These are phyloP conservation scores for Drosophila algonquin DNA, from an alignment of 2,888 invertebrate genomes.

Conservation along the genomic window DNA sequence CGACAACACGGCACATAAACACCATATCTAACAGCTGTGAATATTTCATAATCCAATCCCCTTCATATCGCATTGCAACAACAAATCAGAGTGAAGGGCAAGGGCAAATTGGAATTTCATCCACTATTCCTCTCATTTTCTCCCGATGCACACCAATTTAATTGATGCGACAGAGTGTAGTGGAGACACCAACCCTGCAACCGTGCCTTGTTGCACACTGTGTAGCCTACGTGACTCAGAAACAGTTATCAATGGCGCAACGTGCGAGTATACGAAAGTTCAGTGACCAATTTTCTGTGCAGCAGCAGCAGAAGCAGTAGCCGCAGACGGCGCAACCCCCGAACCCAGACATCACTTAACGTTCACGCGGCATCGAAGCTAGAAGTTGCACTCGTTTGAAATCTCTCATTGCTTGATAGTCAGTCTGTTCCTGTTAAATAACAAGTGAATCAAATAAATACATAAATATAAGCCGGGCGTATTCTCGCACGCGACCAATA, in stretches of 20 bases:
- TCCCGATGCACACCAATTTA: background rate
- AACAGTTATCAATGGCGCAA: constrained; percentile 77
- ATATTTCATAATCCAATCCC: background rate
- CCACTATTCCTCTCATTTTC: background rate
- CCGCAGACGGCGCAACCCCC: constrained; percentile 33
- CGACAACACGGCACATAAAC: background rate
- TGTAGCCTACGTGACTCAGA: constrained; percentile 80
- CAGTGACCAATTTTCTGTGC: constrained; percentile 68
- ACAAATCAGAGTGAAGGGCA: background rate
- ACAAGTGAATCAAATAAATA: background rate
- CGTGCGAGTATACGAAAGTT: constrained; percentile 56
- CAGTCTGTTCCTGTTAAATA: background rate
- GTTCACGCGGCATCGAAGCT: constrained; percentile 5
- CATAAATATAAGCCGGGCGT: background rate
- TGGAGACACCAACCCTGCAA: background rate
- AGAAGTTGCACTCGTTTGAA: background rate
- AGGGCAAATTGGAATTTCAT: background rate
- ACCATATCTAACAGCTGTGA: background rate
- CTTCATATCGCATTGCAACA: background rate
- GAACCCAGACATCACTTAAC: constrained; percentile 49
- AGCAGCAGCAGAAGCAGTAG: constrained; percentile 55
- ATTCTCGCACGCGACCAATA: background rate
- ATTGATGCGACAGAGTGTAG: constrained; percentile 10
- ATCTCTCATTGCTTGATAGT: background rate
- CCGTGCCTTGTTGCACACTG: constrained; percentile 62